These are phyloP conservation scores for Turdus rufiventris DNA, from an alignment of 2,113 vertebrate genomes.

Conservation along the genomic window DNA sequence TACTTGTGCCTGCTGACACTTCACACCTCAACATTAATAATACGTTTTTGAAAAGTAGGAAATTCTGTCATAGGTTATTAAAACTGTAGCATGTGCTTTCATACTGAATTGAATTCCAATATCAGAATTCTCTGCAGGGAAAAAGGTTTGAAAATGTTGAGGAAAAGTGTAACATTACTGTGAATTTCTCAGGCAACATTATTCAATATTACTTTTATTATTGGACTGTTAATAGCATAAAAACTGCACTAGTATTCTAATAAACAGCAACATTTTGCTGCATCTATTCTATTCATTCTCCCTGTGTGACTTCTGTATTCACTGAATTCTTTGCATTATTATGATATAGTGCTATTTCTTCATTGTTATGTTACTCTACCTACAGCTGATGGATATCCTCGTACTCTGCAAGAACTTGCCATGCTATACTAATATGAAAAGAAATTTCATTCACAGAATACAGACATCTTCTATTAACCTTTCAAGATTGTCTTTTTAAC, in stretches of 20 bases:
- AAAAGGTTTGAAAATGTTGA: neutral
- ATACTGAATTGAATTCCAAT: neutral
- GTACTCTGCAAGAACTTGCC: neutral
- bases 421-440: neutral
- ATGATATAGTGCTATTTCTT: neutral
- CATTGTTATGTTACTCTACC: rapidly evolving
- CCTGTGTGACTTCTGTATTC: neutral
- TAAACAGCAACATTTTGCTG: neutral
- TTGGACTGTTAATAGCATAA: rapidly evolving
- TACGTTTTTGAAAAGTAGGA: neutral
- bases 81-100: neutral
- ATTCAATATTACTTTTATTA: neutral
- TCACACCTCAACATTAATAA: constrained; percentile 5
- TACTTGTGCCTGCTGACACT: neutral
- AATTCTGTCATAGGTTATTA: constrained; percentile 34
- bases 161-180: neutral
- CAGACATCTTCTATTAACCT: neutral
- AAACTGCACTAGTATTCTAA: neutral
- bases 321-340: neutral
- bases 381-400: neutral
- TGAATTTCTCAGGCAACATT: neutral
- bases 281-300: neutral
- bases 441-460: neutral
- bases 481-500: neutral
- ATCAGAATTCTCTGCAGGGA: neutral